Evolutionary conservation across 2,797 vertebrate species (phyloP).

Genomic region (Tokudaia muenninki): DNA sequence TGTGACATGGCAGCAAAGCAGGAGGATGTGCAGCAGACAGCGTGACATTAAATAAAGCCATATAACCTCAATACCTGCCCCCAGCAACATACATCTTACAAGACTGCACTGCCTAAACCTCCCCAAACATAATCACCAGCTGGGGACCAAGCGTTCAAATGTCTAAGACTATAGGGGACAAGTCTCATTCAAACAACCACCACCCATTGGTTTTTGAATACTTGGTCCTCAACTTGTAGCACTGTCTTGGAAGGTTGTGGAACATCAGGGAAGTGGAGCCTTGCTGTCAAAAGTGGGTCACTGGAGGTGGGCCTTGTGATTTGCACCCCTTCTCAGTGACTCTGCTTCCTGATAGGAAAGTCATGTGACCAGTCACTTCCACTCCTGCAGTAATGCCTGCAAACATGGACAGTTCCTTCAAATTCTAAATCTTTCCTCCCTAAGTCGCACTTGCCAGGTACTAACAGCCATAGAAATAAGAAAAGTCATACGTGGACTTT

Average conservation of each 20-base stretch:
- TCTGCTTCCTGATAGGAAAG: background rate
- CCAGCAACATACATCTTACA: background rate
- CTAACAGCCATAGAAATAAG: background rate
- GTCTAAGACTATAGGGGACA: background rate
- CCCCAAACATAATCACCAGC: background rate
- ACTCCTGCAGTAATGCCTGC: background rate
- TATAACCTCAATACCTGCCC: background rate
- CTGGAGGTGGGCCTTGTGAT: background rate
- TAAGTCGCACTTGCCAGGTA: background rate
- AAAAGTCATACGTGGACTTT: background rate
- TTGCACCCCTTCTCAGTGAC: no score
- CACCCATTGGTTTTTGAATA: background rate
- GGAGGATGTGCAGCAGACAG: background rate
- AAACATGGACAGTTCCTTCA: background rate
- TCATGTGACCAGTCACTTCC: background rate
- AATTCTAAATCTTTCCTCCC: background rate
- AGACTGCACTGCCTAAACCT: background rate
- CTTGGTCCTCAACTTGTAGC: background rate
- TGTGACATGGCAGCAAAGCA: background rate
- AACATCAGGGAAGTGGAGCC: background rate
- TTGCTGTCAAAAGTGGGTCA: background rate
- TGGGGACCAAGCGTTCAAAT: no score
- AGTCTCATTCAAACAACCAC: background rate
- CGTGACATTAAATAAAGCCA: background rate
- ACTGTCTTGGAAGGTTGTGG: background rate